Percentiles rank a stretch among this genome's conserved stretches.
Conservation (phyloP, 2,888 invertebrate genomes). For the Amphipoea lucens region DNA sequence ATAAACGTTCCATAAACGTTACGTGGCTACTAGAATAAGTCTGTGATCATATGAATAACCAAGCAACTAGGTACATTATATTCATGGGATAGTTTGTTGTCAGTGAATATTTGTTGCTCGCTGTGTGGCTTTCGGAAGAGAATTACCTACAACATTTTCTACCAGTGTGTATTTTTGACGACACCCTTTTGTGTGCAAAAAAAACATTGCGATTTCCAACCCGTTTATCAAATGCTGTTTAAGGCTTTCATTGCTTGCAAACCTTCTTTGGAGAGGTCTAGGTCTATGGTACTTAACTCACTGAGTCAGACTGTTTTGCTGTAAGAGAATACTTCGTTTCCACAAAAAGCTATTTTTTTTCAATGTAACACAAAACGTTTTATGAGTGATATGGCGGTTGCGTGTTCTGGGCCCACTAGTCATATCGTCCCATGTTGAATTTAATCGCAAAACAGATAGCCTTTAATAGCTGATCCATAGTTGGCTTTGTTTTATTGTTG, state of each 20-base stretch:
- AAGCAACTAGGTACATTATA: constrained; percentile 56
- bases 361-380: constrained; percentile 31
- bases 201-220: constrained; percentile 2
- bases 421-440: constrained; percentile 47
- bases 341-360: constrained; percentile 34
- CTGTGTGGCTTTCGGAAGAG: constrained; percentile 23
- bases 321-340: constrained; percentile 17
- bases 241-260: not conserved
- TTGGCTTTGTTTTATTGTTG: constrained; percentile 54
- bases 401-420: constrained; percentile 55
- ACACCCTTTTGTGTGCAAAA: constrained; percentile 1
- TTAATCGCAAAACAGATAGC: constrained; percentile 57
- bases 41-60: constrained; percentile 63
- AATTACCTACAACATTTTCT: not conserved
- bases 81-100: constrained; percentile 53
- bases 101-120: constrained; percentile 36
- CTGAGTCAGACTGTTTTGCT: not conserved
- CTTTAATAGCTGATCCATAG: constrained; percentile 46
- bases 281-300: not conserved
- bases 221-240: constrained; percentile 7
- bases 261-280: not conserved
- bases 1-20: constrained; percentile 83
- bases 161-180: not conserved
- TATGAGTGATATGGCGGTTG: constrained; percentile 52
- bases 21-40: constrained; percentile 73